Evolutionary conservation across 2,888 invertebrate genomes (phyloP).

Genomic region (Drosophila colorata): DNA sequence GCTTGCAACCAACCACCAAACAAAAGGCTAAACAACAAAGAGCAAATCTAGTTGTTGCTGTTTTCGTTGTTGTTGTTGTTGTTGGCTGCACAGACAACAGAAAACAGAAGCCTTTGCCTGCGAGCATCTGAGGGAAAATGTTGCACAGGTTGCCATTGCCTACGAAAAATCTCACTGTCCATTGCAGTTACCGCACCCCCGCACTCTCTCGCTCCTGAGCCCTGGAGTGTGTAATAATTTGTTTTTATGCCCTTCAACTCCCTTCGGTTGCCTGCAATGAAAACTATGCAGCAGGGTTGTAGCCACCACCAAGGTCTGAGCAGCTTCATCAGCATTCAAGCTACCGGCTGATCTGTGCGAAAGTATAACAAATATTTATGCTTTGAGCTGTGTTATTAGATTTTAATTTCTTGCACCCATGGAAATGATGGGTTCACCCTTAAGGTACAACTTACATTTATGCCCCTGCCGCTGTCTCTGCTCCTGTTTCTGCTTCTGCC

Average conservation of each 20-base stretch:
- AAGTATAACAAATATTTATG: slow-evolving; percentile 80
- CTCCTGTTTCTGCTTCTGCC: not conserved
- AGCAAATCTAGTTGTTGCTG: slow-evolving; percentile 47
- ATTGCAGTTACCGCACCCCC: slow-evolving; percentile 56
- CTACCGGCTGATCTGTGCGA: slow-evolving; percentile 54
- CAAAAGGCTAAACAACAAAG: slow-evolving; percentile 66
- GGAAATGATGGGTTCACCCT: slow-evolving; percentile 62
- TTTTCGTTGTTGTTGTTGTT: slow-evolving; percentile 16
- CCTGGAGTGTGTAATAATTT: slow-evolving; percentile 72
- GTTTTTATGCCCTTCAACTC: slow-evolving; percentile 56
- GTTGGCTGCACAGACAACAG: slow-evolving; percentile 50
- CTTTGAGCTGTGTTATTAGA: slow-evolving; percentile 78
- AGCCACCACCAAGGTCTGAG: slow-evolving; percentile 15
- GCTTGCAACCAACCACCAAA: slow-evolving; percentile 70
- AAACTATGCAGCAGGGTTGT: slow-evolving; percentile 50
- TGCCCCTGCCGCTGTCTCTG: not conserved
- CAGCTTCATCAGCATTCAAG: slow-evolving; percentile 59
- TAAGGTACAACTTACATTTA: slow-evolving; percentile 12
- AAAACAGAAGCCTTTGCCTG: slow-evolving; percentile 58
- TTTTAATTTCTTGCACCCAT: slow-evolving; percentile 80
- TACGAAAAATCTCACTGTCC: slow-evolving; percentile 66
- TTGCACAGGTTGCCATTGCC: slow-evolving; percentile 77
- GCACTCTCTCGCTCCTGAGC: slow-evolving; percentile 1
- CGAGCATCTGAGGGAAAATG: slow-evolving; percentile 53
- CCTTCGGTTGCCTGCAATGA: not conserved